Evolutionary conservation across 2,797 vertebrate species (phyloP).

Genomic region (Gallinago solitaria): DNA sequence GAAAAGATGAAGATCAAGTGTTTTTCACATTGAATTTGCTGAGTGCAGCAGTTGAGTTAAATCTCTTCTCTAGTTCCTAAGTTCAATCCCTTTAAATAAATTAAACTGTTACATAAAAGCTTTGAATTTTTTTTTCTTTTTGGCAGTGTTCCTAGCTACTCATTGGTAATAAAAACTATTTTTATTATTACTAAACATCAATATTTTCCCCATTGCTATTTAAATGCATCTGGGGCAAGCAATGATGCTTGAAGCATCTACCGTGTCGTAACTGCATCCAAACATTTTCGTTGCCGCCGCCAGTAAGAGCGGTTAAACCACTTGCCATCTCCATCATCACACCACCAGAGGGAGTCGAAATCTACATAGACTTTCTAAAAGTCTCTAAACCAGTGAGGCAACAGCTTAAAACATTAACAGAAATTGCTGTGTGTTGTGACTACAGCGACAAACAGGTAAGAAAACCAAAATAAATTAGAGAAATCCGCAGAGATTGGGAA

Average conservation of each 20-base stretch:
- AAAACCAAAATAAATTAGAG: not conserved
- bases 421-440: not conserved
- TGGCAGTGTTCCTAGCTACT: not conserved
- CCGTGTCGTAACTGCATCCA: not conserved
- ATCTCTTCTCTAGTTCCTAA: not conserved
- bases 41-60: not conserved
- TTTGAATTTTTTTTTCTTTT: not conserved
- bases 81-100: not conserved
- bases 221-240: not conserved
- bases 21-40: not conserved
- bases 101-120: not conserved
- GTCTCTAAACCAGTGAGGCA: not conserved
- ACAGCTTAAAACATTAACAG: not conserved
- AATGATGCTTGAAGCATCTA: not conserved
- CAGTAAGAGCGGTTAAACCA: not conserved
- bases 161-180: not conserved
- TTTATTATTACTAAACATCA: not conserved
- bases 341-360: conserved; percentile 61
- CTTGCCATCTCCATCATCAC: not conserved
- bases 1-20: not conserved
- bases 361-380: not conserved
- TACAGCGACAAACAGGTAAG: not conserved
- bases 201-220: not conserved
- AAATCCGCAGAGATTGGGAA: not conserved
- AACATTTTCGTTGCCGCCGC: not conserved